Evolutionary conservation across 2,797 vertebrate genomes (phyloP), one percentile per base, ranked within the genome.

Genomic region (Nyctibius grandis): DNA sequence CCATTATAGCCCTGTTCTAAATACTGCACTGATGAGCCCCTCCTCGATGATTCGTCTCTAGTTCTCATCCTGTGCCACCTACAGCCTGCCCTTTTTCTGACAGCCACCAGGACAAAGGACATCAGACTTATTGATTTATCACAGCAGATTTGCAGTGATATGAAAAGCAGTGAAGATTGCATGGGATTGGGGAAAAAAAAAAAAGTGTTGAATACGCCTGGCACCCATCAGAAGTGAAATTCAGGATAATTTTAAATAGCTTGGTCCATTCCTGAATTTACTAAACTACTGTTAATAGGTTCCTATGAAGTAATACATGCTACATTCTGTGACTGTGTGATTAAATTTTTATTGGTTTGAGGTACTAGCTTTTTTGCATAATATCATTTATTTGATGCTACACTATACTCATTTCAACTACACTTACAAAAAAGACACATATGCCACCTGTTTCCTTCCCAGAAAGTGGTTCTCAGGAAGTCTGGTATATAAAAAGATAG

Each of bases 31-130:
- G 47, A 4, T 57, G 22, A 88, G 20, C 18, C 16, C 54, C 59
- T 89, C 47, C 59, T 89, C 4, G 0, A 6, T 17, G 31, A 76
- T 88, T 78, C 76, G 15, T 48, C 50, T 76, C 47, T 89, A 82
- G 59, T 48, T 91, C 88, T 89, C 77, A 92, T 33, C 85, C 47
- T 87, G 44, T 79, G 63, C 63, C 51, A 76, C 83, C 47, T 85
- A 81, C 25, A 82, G 77, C 65, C 44, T 67, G 38, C 8, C 63
- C 67, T 94, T 95, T 89, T 82, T n/a, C 73, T 54, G 53, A 61
- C 36, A 89, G 57, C 18, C 76, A 78, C n/a, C 47, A 76, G 31
- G 48, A 94, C 33, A 81, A 95, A 84, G 38, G 31, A 91, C 50
- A 65, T 45, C 15, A 70, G 53, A 89, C 33, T 89, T 64, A 82